Evolutionary conservation across 2,888 invertebrate species (phyloP), one percentile per base, ranked within the genome.

Genomic region (Chloroclystis v-ata): DNA sequence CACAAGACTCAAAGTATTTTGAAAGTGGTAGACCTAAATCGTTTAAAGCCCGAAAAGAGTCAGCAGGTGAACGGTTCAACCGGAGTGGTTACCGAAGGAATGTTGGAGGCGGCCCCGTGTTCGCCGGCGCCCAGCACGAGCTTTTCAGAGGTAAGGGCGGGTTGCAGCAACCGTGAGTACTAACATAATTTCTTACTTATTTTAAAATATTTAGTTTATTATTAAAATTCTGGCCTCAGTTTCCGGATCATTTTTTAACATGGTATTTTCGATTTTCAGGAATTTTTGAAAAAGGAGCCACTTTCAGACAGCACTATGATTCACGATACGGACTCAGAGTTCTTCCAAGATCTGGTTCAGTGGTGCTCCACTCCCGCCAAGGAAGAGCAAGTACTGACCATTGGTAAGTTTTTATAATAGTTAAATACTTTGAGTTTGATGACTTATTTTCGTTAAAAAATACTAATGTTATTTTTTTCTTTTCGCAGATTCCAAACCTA

Each of bases 291-390:
- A 79, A 61, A 75, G 78, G 87, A 87, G 71, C 78, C 78, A 52
- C 64, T 68, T 65, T 72, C 69, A 78, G 81, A 78, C 73, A 74
- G 68, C 74, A 73, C 73, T 72, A 87, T 87, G 87, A 78, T 75
- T 67, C 78, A 78, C 77, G 81, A 80, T 57, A 68, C 83, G 83
- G 82, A 89, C 84, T 89, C 84, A 90, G 93, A 93, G 82, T 90
- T 91, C 84, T 93, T 92, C 88, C 91, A 91, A 89, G 92, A 92
- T 84, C 89, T 93, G 79, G 89, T 85, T 70, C 81, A 80, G 63
- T 91, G 89, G 90, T 91, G 90, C 79, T 86, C 78, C 72, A 79
- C 74, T 72, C 86, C 78, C 78, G 82, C 76, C 73, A 87, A 78
- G 84, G 83, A 77, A 76, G 83, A 78, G 78, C 77, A 66, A 75